These are phyloP conservation scores for Anorthoa munda DNA, from an alignment of 2,888 invertebrate genomes.

Conservation along the genomic window DNA sequence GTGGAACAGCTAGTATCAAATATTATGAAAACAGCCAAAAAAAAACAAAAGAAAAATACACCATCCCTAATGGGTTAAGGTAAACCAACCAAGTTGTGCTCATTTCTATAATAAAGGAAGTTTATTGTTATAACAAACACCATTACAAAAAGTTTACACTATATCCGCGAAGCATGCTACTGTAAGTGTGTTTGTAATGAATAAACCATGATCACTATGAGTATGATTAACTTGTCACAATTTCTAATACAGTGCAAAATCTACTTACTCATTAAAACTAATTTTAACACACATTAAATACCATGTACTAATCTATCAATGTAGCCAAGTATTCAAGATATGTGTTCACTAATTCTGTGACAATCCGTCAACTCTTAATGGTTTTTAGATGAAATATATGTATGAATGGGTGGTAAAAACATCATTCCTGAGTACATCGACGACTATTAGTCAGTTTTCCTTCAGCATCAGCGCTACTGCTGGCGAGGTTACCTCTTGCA, in stretches of 20 bases:
- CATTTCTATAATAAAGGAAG: no score
- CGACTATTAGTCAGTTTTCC: slow-evolving; percentile 8
- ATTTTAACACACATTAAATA: neutral
- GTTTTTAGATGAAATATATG: neutral
- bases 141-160: no score
- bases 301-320: neutral
- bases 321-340: neutral
- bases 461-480: slow-evolving; percentile 17
- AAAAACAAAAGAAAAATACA: no score
- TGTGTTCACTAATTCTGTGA: neutral
- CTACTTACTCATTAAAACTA: neutral
- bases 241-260: neutral
- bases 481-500: slow-evolving; percentile 67
- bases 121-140: no score
- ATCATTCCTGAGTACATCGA: neutral
- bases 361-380: neutral
- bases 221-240: neutral
- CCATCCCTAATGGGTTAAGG: no score
- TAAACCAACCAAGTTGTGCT: no score
- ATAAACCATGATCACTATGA: neutral
- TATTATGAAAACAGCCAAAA: no score
- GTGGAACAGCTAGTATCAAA: no score
- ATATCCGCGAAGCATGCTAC: no score
- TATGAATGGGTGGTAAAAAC: neutral
- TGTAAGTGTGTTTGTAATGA: no score